Conservation (phyloP, 1,140 invertebrate species). For the Hyles vespertilio region DNA sequence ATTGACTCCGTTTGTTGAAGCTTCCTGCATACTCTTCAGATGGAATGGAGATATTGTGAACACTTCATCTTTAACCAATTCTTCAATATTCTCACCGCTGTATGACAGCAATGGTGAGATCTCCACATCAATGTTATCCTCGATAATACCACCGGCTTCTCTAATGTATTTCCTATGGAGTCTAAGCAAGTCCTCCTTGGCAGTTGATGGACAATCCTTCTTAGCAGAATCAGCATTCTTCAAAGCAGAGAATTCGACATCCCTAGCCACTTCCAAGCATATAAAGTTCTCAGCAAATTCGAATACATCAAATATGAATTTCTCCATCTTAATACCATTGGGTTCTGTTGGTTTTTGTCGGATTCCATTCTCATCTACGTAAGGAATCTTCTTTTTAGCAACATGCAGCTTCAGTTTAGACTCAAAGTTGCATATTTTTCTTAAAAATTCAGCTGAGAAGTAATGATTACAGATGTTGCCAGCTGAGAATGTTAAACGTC, state of each 20-base stretch:
- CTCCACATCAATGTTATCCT: conserved; percentile 86
- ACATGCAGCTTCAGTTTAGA: conserved; percentile 91
- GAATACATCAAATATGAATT: conserved; percentile 99
- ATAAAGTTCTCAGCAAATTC: conserved; percentile 93
- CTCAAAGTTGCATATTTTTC: conserved; percentile 80
- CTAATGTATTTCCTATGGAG: conserved; percentile 91
- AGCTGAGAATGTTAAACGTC: conserved; percentile 91
- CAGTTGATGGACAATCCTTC: conserved; percentile 94
- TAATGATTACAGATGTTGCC: conserved; percentile 99
- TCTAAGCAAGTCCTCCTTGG: conserved; percentile 84
- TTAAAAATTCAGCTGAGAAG: conserved; percentile 92
- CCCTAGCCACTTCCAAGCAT: conserved; percentile 94
- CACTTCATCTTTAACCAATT: conserved; percentile 80
- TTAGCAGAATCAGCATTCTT: conserved; percentile 93
- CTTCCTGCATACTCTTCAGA: conserved; percentile 62
- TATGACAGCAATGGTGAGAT: conserved; percentile 95
- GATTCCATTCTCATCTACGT: conserved; percentile 84
- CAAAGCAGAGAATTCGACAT: conserved; percentile 97
- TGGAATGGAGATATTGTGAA: conserved; percentile 81
- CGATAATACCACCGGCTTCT: conserved; percentile 87
- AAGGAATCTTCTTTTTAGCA: conserved; percentile 98
- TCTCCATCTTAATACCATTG: conserved; percentile 99
- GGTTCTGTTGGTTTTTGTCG: conserved; percentile 85
- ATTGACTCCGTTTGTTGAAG: conserved; percentile 47
- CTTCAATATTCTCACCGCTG: conserved; percentile 88